Evolutionary conservation across 1,140 invertebrate genomes (phyloP), one percentile per base, ranked within the genome.

Genomic region (Maconellicoccus hirsutus): DNA sequence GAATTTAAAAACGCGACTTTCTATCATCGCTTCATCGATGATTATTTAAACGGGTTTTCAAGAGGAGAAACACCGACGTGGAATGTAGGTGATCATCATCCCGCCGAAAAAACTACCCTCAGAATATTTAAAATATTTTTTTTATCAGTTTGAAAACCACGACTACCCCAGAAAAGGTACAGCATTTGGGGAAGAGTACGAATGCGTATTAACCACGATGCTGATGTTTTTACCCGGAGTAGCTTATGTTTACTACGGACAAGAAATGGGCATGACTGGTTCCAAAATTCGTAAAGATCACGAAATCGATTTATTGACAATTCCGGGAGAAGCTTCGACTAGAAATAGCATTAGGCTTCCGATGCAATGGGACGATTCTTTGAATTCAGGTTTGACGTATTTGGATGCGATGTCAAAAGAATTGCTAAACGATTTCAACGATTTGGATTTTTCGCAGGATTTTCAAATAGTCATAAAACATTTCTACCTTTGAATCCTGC

Each of bases 191-290:
- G 77, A 81, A 0, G 80, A 84, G 38, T 79, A 85, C 71, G 83
- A 87, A 0, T 90, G 92, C 78, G 86, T 84, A 12, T 81, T 91
- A 74, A 87, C 89, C 74, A 90, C 91, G 83, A 76, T 94, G 39
- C 80, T 85, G 1, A 78, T 88, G 39, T 74, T 89, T 0, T 75
- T 92, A 19, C 88, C 89, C 12, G 91, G 90, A 0, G 84, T 88
- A 8, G 81, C 85, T 0, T 83, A 91, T 0, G 86, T 86, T 70
- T 93, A 92, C 77, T 87, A 92, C 78, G 91, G 88, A 1, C 88
- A 90, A 76, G 89, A 91, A 76, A 84, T 90, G 71, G 90, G 86
- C 0, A 91, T 92, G 87, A 79, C 82, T 0, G 84, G 91, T 80
- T 81, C 81, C 0, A 77, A 75, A 52, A 79, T 88, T 0, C 80